A percentile compares a stretch with the other conserved stretches of the same genome.
phyloP scores from a whole-genome alignment of 2,113 vertebrate species.

The Brienomyrus brachyistius region DNA sequence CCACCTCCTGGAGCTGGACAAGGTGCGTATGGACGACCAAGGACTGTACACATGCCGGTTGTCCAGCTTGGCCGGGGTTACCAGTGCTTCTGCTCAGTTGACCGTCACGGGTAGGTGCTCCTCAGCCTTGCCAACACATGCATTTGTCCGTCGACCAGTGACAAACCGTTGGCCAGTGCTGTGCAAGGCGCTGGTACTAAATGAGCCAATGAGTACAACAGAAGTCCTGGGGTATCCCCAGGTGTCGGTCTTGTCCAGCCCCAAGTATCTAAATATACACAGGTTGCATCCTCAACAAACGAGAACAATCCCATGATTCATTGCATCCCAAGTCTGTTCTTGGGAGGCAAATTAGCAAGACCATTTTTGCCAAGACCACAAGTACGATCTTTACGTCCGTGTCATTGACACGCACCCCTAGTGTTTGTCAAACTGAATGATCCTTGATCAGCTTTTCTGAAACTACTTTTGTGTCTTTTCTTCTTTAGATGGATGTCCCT shows the following conservation, averaged over 20 bases:
- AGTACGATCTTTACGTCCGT: neutral
- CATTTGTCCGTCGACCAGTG: neutral
- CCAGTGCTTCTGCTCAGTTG: slow-evolving; percentile 15
- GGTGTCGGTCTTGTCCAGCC: neutral
- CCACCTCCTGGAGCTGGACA: slow-evolving; percentile 15
- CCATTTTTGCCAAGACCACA: neutral
- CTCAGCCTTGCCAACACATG: neutral
- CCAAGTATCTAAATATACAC: neutral
- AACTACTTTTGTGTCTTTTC: neutral
- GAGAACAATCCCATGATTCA: neutral
- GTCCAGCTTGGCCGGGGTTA: slow-evolving; percentile 15
- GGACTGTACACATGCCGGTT: slow-evolving; percentile 24
- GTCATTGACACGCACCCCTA: neutral
- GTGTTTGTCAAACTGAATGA: neutral
- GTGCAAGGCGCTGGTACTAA: too few relatives aligned
- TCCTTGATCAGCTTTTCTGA: neutral
- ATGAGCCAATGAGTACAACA: too few relatives aligned
- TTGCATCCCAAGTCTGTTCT: neutral
- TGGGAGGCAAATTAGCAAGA: neutral
- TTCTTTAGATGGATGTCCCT: slow-evolving; percentile 3
- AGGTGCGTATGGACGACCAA: slow-evolving; percentile 7
- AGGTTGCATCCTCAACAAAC: neutral
- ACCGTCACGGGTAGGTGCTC: slow-evolving; percentile 9
- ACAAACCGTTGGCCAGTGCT: neutral
- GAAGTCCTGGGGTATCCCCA: too few relatives aligned